Base-by-base conservation (phyloP, 2,888 invertebrate species). In the Octodonta nipae region DNA sequence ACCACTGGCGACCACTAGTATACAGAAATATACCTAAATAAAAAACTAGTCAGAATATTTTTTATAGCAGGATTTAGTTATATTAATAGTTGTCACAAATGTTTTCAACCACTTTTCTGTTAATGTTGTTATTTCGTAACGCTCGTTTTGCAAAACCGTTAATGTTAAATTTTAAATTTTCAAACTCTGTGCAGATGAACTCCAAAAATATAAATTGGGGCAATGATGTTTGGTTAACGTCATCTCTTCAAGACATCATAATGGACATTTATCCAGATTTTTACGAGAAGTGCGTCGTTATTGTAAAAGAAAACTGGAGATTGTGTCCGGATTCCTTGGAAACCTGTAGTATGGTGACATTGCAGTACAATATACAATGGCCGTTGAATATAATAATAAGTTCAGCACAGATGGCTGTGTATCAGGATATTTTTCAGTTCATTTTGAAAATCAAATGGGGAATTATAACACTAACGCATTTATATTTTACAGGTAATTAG, bases 401-500 rank as follows among this genome's bases (percentile, higher is more conserved):
- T 3, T 34, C 42, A 2, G 39, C 46, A n/a, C 56, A 60, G 22
- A 45, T 58, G 31, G 37, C 37, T 6, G 42, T 52, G 38, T 62
- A 61, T 32, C 44, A 49, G 29, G 50, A 54, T 6, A 34, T 59
- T n/a, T 62, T 61, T 38, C 46, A 50, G 26, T 54, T 61, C 34
- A 46, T 61, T 5, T 37, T 62, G 40, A 55, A 53, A 33, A 38
- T 61, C 2, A 61, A 62, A 41, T 61, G 62, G 61, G 59, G 55
- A 2, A 32, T 61, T 12, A 52, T 57, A 30, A 56, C 56, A 2
- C 40, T 60, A 14, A 60, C 57, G 41, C 51, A 52, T 34, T 36
- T 61, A 15, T 41, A 37, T 15, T 57, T 59, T 35, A 43, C 43
- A 34, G 59, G 60, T 60, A 41, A 35, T n/a, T n/a, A n/a, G n/a